Conservation (phyloP, 2,888 invertebrate genomes). For the Hoplodrina blanda region DNA sequence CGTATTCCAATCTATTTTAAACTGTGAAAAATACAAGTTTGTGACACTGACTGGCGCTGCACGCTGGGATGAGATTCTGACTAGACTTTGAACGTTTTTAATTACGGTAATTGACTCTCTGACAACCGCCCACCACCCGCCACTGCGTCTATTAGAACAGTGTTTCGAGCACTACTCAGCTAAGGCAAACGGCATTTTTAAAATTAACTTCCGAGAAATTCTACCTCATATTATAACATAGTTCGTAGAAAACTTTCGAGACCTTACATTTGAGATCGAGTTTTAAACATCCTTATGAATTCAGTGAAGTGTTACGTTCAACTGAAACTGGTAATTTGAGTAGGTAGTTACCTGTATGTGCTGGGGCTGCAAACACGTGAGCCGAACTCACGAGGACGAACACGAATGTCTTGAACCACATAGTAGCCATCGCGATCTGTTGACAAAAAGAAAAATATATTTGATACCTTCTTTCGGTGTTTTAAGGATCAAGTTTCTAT, state of each 20-base stretch:
- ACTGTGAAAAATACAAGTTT: too few relatives aligned
- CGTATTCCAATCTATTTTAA: too few relatives aligned
- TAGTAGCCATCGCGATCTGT: slow-evolving; percentile 55
- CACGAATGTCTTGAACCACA: slow-evolving; percentile 29
- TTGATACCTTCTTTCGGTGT: neutral
- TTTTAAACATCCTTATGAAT: slow-evolving; percentile 16
- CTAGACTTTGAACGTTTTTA: too few relatives aligned
- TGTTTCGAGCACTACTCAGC: neutral
- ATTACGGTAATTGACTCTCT: too few relatives aligned
- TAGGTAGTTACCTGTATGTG: slow-evolving; percentile 59
- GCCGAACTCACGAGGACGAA: slow-evolving; percentile 43
- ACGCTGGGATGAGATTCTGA: too few relatives aligned
- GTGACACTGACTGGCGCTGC: too few relatives aligned
- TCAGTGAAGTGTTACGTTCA: slow-evolving; percentile 9
- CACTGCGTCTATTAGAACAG: neutral
- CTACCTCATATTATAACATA: neutral
- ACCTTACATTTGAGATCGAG: slow-evolving; percentile 11
- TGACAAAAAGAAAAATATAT: slow-evolving; percentile 35
- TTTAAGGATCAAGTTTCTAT: neutral
- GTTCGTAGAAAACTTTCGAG: slow-evolving; percentile 20
- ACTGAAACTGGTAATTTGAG: slow-evolving; percentile 24
- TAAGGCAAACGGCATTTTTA: neutral
- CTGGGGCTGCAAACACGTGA: slow-evolving; percentile 55
- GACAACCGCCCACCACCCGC: too few relatives aligned
- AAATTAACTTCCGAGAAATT: neutral